Evolutionary conservation across 2,888 invertebrate genomes (phyloP), one percentile per base, ranked within the genome.

Genomic region (Drosophila borborema): DNA sequence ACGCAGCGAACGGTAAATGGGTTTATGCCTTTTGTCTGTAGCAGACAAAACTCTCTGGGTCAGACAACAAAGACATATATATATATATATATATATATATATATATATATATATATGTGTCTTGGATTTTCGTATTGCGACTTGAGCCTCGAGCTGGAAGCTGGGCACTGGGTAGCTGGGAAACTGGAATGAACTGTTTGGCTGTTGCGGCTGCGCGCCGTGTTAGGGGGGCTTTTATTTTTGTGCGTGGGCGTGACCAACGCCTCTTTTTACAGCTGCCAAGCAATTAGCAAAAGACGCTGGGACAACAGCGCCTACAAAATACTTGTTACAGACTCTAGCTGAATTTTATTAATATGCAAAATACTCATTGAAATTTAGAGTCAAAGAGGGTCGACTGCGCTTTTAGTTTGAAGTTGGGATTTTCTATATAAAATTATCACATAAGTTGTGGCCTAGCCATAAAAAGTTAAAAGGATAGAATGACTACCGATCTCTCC

Each of bases 1-100:
- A 86, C 82, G 84, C 89, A 81, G 89, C 87, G 86, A 89, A 85
- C 84, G 86, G 89, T 89, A 81, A 86, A 87, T 65, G 84, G 73
- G 83, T 79, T 76, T 84, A 88, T 87, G 89, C 78, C 78, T 88
- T 76, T 82, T 83, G 89, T 81, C 81, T 74, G 78, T 38, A 48
- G 43, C 63, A 49, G 61, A 61, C 59, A 64, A 56, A 61, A 63
- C 61, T 67, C 64, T 62, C 65, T 65, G 70, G 66, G 56, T 68
- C 67, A 67, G 60, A 65, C 80, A 73, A 46, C 58, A 61, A 36
- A 62, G 59, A 61, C 46, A 56, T 40, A 49, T 20, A 3, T 18
- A 16, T 16, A 28, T 40, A 31, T 2, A 4, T 28, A 6, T 28
- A 28, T 28, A 6, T 28, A 5, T 28, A 28, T 34, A 36, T n/a